Base-by-base conservation (phyloP, 2,113 vertebrate species). In the Ptilonorhynchus violaceus region DNA sequence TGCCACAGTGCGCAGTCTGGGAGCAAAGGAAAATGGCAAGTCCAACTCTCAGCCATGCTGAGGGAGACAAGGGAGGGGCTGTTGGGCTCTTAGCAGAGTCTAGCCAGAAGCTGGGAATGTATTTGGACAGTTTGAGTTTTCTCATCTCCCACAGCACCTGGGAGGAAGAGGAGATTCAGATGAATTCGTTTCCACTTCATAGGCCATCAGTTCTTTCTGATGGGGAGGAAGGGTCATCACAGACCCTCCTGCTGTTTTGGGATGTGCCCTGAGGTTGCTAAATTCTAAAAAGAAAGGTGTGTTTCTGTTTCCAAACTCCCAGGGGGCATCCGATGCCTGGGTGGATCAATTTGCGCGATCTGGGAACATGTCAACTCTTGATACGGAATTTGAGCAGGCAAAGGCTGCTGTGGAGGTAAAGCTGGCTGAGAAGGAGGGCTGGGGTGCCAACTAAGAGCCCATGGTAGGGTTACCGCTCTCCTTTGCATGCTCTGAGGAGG, bases 321-420 rank as follows among this genome's bases (percentile, higher is more conserved):
- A 99, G 99, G 98, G 98, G 66, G 97, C 98, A 6, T 98, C 98
- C 30, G 99, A 99, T 66, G 99, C 99, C 30, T 99, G 99, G 99
- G 99, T 99, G 62, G 99, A 99, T 86, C 98, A 99, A 88, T 99
- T 99, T 69, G 95, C 99, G 12, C 95, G 98, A 75, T 95, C 97
- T 89, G 97, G 80, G 74, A 98, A 92, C 85, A 67, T 95, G 31
- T 90, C 98, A 90, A 70, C 97, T 42, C 93, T 99, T 27, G 98
- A 99, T 56, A 97, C 98, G 27, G 99, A 99, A 88, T 99, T 99
- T 97, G 99, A 99, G 96, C 98, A 99, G 96, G 99, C 99, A 92
- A 99, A 99, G 97, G 99, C 99, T 69, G 99, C 99, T 52, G 98
- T 99, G 94, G 99, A 99, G 99, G 99, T 99, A 98, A 99, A 95